These are phyloP conservation scores for Peromyscus californicus DNA, from an alignment of 2,113 vertebrate genomes.

Conservation along the genomic window DNA sequence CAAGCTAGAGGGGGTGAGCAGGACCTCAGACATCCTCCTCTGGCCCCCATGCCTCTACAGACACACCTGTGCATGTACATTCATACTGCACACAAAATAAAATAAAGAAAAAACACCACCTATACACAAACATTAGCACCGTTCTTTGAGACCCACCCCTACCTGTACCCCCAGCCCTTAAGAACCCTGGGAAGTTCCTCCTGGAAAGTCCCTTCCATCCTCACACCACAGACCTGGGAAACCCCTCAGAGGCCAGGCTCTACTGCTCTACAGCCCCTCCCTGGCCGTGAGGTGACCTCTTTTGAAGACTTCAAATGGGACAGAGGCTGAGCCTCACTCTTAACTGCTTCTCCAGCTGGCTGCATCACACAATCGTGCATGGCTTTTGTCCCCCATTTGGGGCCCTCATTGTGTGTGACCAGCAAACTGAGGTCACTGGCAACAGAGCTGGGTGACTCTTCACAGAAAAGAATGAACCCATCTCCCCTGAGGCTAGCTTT, in stretches of 20 bases:
- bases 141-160: not conserved
- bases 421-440: not conserved
- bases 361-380: rapidly evolving
- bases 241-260: not conserved
- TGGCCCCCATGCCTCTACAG: not conserved
- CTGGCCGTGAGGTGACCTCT: not conserved
- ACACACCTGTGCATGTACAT: not conserved
- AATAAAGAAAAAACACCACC: not conserved
- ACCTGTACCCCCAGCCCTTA: not conserved
- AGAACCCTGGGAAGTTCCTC: not conserved
- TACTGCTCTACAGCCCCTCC: too few relatives aligned
- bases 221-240: slow-evolving; percentile 8
- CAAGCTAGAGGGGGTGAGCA: not conserved
- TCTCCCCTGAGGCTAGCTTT: not conserved
- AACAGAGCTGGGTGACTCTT: not conserved
- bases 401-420: not conserved
- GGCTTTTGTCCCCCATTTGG: not conserved
- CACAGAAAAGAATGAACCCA: not conserved
- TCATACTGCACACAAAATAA: not conserved
- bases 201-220: not conserved
- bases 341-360: not conserved
- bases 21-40: not conserved
- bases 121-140: not conserved
- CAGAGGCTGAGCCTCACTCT: not conserved
- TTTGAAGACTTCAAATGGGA: not conserved